phyloP scores from a whole-genome alignment of 2,797 vertebrate genomes.

The Trematomus bernacchii region DNA sequence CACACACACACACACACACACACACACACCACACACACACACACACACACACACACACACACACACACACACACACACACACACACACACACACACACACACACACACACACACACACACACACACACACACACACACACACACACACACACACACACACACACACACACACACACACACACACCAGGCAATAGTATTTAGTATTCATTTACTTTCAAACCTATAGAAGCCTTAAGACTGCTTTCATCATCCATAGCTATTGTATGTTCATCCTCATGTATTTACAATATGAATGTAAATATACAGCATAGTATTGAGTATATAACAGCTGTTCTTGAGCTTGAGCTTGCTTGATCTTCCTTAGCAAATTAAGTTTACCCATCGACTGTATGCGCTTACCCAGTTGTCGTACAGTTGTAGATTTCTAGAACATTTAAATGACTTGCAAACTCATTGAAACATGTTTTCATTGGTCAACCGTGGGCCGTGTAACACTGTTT shows the following conservation, averaged over 20 bases:
- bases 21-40: conserved; percentile 19
- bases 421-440: background rate
- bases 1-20: background rate
- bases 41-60: background rate
- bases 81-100: conserved; percentile 24
- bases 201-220: background rate
- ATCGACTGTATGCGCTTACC: background rate
- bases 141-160: conserved; percentile 19
- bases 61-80: background rate
- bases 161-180: background rate
- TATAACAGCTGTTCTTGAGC: background rate
- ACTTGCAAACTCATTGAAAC: background rate
- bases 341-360: background rate
- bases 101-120: background rate
- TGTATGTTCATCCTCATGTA: background rate
- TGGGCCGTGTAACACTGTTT: background rate
- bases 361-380: background rate
- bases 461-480: background rate
- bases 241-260: background rate
- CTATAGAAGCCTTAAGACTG: background rate
- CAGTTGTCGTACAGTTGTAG: background rate
- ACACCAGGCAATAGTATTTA: background rate
- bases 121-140: conserved; percentile 7
- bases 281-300: background rate
- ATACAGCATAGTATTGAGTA: too few species aligned